Evolutionary conservation across 1,140 invertebrate genomes (phyloP), one percentile per base, ranked within the genome.

Genomic region (Polypedilum pembai): DNA sequence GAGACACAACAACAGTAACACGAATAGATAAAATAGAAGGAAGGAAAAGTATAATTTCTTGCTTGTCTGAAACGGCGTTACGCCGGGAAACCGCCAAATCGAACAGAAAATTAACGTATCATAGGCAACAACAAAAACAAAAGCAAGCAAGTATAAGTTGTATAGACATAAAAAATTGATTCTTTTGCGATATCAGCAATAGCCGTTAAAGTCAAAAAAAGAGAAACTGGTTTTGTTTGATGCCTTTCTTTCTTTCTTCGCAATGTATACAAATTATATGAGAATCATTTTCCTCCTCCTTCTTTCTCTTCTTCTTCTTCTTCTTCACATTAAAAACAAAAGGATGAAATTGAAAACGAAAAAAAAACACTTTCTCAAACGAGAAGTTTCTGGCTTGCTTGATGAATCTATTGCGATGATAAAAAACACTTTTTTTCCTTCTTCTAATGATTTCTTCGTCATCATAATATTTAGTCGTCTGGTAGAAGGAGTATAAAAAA

Each of bases 291-390:
- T n/a, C n/a, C n/a, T 33, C 24, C 24, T 33, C 1, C 1, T 33
- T 33, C 24, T 33, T n/a, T n/a, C 24, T 33, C 24, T 5, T 33
- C 24, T 33, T 33, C 24, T 33, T 33, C 5, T 5, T 33, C 5
- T 33, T 33, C 24, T 33, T 33, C 24, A 33, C 24, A 45, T 45
- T 45, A 15, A 45, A 45, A 15, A 15, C 41, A 45, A 56, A 56
- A 56, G 45, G 45, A 56, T 56, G 45, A 56, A 56, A 12, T n/a
- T 56, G 45, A 56, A 56, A 56, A 20, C 7, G 21, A 17, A 73
- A 41, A 17, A 41, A 73, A 40, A 73, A 73, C 33, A 73, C 18
- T 73, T 73, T 21, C 66, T 72, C 18, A 73, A n/a, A 56, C 15
- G 45, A 4, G 12, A 12, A 56, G 24, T 33, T 33, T 33, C 5